A percentile compares a stretch with the other conserved stretches of the same genome.
Conservation (phyloP, 2,888 invertebrate genomes). For the Dicycla oo region DNA sequence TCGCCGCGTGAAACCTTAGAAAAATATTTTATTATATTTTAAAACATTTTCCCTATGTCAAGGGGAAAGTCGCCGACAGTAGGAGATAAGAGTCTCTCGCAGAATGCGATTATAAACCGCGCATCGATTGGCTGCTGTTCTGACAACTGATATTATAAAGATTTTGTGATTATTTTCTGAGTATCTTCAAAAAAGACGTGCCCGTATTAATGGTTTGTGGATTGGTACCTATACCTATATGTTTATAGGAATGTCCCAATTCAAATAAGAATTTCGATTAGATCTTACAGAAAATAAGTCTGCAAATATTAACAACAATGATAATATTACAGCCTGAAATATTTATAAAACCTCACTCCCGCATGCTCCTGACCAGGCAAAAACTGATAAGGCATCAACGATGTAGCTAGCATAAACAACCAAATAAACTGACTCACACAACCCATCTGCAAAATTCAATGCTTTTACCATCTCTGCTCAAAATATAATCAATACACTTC, state of each 20-base stretch:
- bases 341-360: background rate
- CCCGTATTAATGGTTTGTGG: background rate
- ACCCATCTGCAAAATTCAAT: slow-evolving; percentile 42
- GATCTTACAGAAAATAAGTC: background rate
- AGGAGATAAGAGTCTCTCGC: slow-evolving; percentile 18
- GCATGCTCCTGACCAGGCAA: too few relatives aligned
- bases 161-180: slow-evolving; percentile 9
- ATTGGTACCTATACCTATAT: background rate
- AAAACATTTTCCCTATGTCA: slow-evolving; percentile 40
- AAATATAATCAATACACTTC: slow-evolving; percentile 62
- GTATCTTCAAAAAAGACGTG: background rate
- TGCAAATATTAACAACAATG: background rate
- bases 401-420: slow-evolving; percentile 1
- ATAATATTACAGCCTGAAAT: background rate
- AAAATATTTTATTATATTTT: slow-evolving; percentile 62
- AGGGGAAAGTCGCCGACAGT: slow-evolving; percentile 17
- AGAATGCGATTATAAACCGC: slow-evolving; percentile 29
- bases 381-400: background rate
- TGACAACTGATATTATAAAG: slow-evolving; percentile 12
- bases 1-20: slow-evolving; percentile 41
- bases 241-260: background rate
- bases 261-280: background rate
- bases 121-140: slow-evolving; percentile 20
- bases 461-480: slow-evolving; percentile 39
- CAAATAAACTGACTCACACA: slow-evolving; percentile 7